A percentile compares a stretch with the other conserved stretches of the same genome.
Evolutionary conservation across 2,113 vertebrate species (phyloP).

Genomic region (Dasyurus viverrinus): DNA sequence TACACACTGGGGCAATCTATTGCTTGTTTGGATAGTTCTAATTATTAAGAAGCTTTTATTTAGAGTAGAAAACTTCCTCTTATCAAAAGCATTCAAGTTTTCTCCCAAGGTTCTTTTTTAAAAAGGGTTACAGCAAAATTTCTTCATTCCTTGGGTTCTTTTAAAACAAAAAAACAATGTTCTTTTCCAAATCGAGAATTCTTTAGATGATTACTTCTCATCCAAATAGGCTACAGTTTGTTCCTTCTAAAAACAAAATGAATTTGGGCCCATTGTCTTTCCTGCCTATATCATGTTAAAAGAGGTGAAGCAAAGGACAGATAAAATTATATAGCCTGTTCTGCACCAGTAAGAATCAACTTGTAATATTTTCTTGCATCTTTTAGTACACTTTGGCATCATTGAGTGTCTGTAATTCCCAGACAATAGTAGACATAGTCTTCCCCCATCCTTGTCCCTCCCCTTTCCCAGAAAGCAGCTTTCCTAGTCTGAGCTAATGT

Average conservation of each 20-base stretch:
- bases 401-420: not conserved
- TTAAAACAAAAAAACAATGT: not conserved
- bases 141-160: constrained; percentile 33
- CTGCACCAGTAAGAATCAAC: not conserved
- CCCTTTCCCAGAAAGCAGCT: not conserved
- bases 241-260: not conserved
- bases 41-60: not conserved
- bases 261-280: not conserved
- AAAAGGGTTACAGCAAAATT: constrained; percentile 34
- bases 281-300: constrained; percentile 17
- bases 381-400: not conserved
- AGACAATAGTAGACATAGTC: constrained; percentile 20
- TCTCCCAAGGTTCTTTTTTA: constrained; percentile 19
- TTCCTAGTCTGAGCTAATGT: not conserved
- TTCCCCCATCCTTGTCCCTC: not conserved
- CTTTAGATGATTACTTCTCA: not conserved
- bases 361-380: not conserved
- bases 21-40: not conserved
- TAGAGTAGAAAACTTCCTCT: constrained; percentile 49
- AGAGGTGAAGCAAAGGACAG: not conserved
- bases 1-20: not conserved
- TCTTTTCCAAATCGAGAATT: not conserved
- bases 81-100: constrained; percentile 45
- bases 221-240: not conserved
- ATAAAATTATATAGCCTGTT: not conserved